phyloP scores from a whole-genome alignment of 2,797 vertebrate species.

The Phoxinus dragarum region DNA sequence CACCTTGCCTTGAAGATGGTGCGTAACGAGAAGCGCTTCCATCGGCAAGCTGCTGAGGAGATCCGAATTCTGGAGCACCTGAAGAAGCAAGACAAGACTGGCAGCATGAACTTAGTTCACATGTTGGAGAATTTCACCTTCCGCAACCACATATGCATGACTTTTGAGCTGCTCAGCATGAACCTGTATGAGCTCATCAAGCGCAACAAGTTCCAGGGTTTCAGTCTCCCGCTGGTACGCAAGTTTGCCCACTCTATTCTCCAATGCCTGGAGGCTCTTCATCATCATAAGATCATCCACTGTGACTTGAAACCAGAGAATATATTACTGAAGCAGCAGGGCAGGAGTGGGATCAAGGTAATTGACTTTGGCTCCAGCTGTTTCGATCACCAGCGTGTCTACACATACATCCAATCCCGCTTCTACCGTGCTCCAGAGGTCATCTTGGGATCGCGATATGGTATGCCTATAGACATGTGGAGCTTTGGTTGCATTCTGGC shows the following conservation, averaged over 20 bases:
- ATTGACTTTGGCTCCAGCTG: slow-evolving; percentile 99
- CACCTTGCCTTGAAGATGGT: slow-evolving; percentile 98
- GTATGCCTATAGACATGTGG: slow-evolving; percentile 98
- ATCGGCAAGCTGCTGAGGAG: slow-evolving; percentile 94
- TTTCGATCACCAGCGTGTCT: slow-evolving; percentile 97
- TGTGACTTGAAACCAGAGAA: slow-evolving; percentile 99
- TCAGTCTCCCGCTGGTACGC: slow-evolving; percentile 92
- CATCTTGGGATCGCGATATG: slow-evolving; percentile 93
- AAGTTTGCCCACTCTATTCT: slow-evolving; percentile 97
- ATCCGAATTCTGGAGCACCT: slow-evolving; percentile 97
- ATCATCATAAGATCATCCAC: slow-evolving; percentile 94
- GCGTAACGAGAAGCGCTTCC: slow-evolving; percentile 96
- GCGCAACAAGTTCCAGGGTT: slow-evolving; percentile 98
- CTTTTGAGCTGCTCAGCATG: slow-evolving; percentile 96
- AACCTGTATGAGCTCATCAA: slow-evolving; percentile 98
- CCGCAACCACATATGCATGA: slow-evolving; percentile 98
- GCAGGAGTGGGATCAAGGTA: slow-evolving; percentile 96
- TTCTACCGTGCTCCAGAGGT: slow-evolving; percentile 97
- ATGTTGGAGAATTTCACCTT: slow-evolving; percentile 98
- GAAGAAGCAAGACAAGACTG: slow-evolving; percentile 93
- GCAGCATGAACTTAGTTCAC: slow-evolving; percentile 95
- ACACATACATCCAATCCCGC: slow-evolving; percentile 98
- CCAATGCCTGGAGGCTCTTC: slow-evolving; percentile 93
- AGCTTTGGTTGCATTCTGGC: slow-evolving; percentile 97
- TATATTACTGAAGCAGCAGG: slow-evolving; percentile 96